Base-by-base conservation (phyloP, 2,888 invertebrate genomes). In the Drosophila anomelani region DNA sequence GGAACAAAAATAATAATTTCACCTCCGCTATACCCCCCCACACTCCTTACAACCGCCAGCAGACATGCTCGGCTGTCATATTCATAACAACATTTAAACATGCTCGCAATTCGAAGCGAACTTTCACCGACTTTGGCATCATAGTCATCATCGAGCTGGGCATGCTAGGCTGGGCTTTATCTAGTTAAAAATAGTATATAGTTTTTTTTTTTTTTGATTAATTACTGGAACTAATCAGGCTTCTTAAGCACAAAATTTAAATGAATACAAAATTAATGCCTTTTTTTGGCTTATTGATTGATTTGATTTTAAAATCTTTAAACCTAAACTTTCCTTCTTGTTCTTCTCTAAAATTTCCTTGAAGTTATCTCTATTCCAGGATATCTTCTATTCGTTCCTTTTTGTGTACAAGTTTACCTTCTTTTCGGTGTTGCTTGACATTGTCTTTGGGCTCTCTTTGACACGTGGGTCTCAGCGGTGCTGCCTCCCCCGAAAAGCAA, bases 1-100 rank as follows among this genome's bases (percentile, higher is more conserved):
- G 49, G 68, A 43, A 69, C 67, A 29, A 49, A 68, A 56, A 68
- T 68, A 68, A 68, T 69, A 68, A 68, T 69, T 47, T 69, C 72
- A 46, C 32, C 53, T 5, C 13, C 55, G n/a, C 8, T 23, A 0
- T 17, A 17, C 20, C n/a, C 20, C 26, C 20, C 29, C 8, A 0
- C 29, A 29, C 29, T 29, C 8, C 29, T 13, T 20, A 34, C 41
- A 58, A 58, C 63, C 49, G 23, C 17, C 23, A 20, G 51, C 36
- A 53, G 51, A 53, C 51, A 53, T 41, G 17, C 36, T 38, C 36
- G 46, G 46, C 49, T 58, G 71, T 81, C 69, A 69, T 79, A 79
- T 80, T 80, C 79, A 79, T 77, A 81, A 79, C 64, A 81, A 72
- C 75, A 79, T 80, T 81, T 81, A 75, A 79, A 80, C 77, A 80